These are phyloP conservation scores for Amphiprion clarkii DNA, from an alignment of 2,797 vertebrate species.

Conservation along the genomic window DNA sequence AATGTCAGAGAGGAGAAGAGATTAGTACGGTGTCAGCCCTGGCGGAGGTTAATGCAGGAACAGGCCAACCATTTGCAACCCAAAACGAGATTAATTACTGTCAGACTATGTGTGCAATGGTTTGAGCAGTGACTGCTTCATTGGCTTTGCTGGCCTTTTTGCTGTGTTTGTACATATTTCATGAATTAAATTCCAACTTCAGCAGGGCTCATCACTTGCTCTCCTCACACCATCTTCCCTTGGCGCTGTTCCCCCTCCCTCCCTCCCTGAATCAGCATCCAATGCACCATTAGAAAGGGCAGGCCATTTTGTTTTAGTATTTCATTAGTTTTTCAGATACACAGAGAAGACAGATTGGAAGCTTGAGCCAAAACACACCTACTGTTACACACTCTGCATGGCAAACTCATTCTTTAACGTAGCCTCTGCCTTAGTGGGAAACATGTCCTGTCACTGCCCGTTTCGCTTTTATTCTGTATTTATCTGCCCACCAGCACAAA, in stretches of 20 bases:
- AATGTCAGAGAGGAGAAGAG: constrained; percentile 69
- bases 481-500: constrained; percentile 4
- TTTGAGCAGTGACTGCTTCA: constrained; percentile 37
- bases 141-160: constrained; percentile 18
- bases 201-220: constrained; percentile 24
- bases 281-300: constrained; percentile 28
- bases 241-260: background rate
- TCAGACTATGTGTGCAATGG: constrained; percentile 7
- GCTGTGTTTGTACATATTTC: constrained; percentile 33
- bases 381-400: constrained; percentile 24
- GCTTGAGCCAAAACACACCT: constrained; percentile 27
- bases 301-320: constrained; percentile 48
- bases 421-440: constrained; percentile 9
- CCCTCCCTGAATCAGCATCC: constrained; percentile 27
- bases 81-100: constrained; percentile 75
- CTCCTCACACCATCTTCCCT: constrained; percentile 3
- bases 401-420: constrained; percentile 32
- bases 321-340: constrained; percentile 47
- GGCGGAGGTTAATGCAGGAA: constrained; percentile 70
- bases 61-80: constrained; percentile 64
- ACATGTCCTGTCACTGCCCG: constrained; percentile 22
- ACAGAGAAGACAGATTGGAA: constrained; percentile 41
- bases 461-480: constrained; percentile 39
- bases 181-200: constrained; percentile 24
- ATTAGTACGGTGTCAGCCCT: constrained; percentile 65